Percentiles rank a stretch among this genome's conserved stretches.
Conservation (phyloP, 2,888 invertebrate genomes). For the Drosophila affinis region DNA sequence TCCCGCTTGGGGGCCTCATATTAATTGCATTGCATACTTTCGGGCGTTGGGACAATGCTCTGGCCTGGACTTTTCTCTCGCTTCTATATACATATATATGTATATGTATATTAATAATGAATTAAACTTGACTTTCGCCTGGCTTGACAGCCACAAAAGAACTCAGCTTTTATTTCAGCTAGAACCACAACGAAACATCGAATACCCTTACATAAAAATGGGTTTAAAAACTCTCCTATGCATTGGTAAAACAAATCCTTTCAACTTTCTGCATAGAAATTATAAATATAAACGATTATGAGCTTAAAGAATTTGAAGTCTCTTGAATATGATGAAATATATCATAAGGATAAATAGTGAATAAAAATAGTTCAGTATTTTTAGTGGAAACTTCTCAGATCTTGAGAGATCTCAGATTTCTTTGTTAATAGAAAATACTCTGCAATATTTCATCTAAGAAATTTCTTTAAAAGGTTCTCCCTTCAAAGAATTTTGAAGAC, state of each 20-base stretch:
- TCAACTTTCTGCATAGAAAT: too few species aligned
- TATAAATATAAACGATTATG: too few species aligned
- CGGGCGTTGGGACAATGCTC: slow-evolving; percentile 32
- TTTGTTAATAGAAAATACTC: not conserved
- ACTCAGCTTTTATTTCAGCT: not conserved
- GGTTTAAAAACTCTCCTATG: not conserved
- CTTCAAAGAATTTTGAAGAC: not conserved
- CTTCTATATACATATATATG: slow-evolving; percentile 25
- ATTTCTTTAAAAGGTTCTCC: not conserved
- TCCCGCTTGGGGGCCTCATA: slow-evolving; percentile 52
- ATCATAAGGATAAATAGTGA: too few species aligned
- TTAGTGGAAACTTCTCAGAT: not conserved
- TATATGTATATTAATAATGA: slow-evolving; percentile 70
- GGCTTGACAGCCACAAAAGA: slow-evolving; percentile 58
- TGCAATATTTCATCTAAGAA: not conserved
- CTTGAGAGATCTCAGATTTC: not conserved
- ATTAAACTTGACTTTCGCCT: slow-evolving; percentile 83
- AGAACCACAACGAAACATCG: slow-evolving; percentile 9
- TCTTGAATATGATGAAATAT: too few species aligned
- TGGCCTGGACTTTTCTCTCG: slow-evolving; percentile 3
- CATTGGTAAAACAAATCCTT: too few species aligned
- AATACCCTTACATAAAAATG: not conserved
- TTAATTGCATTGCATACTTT: slow-evolving; percentile 80
- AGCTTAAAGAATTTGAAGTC: too few species aligned
- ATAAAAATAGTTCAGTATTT: too few species aligned